Conservation (phyloP, 2,797 vertebrate genomes). For the Orientallactaga sibirica region DNA sequence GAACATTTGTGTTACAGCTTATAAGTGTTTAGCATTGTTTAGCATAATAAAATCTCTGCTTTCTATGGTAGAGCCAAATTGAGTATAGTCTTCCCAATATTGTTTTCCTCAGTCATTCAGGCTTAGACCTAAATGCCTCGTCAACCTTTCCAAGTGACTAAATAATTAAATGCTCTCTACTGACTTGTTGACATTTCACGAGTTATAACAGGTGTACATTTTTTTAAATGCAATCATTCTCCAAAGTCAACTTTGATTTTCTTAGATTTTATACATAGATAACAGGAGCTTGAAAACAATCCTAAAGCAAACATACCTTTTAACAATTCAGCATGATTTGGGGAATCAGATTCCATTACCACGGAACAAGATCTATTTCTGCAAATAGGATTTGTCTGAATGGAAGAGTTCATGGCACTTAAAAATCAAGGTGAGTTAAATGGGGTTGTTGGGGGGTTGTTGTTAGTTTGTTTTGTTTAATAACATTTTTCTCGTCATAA, state of each 20-base stretch:
- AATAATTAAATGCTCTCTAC: constrained; percentile 76
- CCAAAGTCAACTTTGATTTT: constrained; percentile 4
- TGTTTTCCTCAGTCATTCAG: constrained; percentile 69
- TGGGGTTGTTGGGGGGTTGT: not conserved
- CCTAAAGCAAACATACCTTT: constrained; percentile 20
- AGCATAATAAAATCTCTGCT: constrained; percentile 68
- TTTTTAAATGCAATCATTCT: constrained; percentile 63
- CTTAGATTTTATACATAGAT: constrained; percentile 20
- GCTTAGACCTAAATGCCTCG: constrained; percentile 65
- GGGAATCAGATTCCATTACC: constrained; percentile 16
- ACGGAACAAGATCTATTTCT: constrained; percentile 49
- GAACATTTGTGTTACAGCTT: constrained; percentile 20
- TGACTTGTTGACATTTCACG: constrained; percentile 76
- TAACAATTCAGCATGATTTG: constrained; percentile 11
- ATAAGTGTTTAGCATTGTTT: constrained; percentile 61
- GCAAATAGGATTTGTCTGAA: constrained; percentile 20
- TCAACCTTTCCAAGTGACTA: constrained; percentile 74
- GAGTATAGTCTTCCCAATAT: constrained; percentile 62
- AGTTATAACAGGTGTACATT: constrained; percentile 66
- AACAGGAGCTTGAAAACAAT: constrained; percentile 34
- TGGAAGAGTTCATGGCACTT: constrained; percentile 44
- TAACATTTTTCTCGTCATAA: not conserved
- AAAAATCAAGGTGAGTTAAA: constrained; percentile 61
- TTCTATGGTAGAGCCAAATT: constrained; percentile 64
- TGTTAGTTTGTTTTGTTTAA: not conserved